Base-by-base conservation (phyloP, 1,140 invertebrate genomes). In the Hyles euphorbiae region DNA sequence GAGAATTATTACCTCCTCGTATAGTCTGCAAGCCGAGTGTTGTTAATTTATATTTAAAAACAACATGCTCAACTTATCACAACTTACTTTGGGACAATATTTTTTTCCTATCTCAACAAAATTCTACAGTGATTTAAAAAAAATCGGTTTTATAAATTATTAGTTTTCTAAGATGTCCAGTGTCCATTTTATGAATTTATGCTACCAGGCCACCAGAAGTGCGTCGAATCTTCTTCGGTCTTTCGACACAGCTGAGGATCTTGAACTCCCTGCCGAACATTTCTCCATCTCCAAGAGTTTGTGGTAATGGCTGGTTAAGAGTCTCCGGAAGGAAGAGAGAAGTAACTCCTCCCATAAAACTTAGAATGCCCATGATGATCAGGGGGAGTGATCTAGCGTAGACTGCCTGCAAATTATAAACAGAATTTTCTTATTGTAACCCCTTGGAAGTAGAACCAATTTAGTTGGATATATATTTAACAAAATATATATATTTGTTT, bases 281-380 rank as follows among this genome's bases (percentile, higher is more conserved):
- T 78, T 95, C 94, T 9, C 94, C 94, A 74, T 95, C 94, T 61
- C 93, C 92, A 47, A 95, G 79, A 5, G 94, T 96, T 79, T 96
- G 94, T 5, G 95, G 95, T 53, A 97, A 81, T 54, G 94, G 92
- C 65, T 93, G 92, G 72, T 95, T 93, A 22, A 95, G 88, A 1
- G 95, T 97, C 85, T 97, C 96, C 0, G 96, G 96, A 34, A 96
- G 87, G 58, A 95, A 92, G 3, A 96, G 86, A 9, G 93, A 93
- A 6, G 92, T 91, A n/a, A 95, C 65, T 9, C 94, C 94, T 12
- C 94, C 94, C 7, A 92, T 83, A 2, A 96, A 88, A 64, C 95
- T 91, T 32, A 96, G 83, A 0, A 91, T 84, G 9, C 95, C 95
- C 93, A 96, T 95, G 32, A 95, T 92, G 59, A 95, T 91, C 54